Evolutionary conservation across 2,888 invertebrate species (phyloP).

Genomic region (Drosophila flavopinicola): DNA sequence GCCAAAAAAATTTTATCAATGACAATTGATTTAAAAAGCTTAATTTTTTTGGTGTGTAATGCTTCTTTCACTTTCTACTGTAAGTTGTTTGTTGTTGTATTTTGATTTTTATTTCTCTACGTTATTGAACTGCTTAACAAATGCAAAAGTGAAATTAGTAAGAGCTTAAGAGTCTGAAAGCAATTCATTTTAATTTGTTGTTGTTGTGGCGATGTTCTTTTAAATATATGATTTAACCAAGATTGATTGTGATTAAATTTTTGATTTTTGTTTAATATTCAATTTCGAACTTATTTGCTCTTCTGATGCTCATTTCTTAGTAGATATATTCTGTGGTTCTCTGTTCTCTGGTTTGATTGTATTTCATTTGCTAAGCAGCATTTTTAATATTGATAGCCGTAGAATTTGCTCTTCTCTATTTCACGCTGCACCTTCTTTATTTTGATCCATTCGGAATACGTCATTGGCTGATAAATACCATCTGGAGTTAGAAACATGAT

Average conservation of each 20-base stretch:
- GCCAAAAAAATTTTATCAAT: conserved; percentile 36
- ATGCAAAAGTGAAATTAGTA: conserved; percentile 46
- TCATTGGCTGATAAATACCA: conserved; percentile 9
- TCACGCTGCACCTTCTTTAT: not conserved
- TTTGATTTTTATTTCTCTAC: not conserved
- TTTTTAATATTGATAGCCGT: not conserved
- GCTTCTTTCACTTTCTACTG: conserved; percentile 29
- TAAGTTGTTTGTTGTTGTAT: conserved; percentile 3
- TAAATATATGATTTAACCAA: too few species aligned
- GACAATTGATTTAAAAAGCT: conserved; percentile 20
- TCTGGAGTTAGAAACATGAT: conserved; percentile 10
- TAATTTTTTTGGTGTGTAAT: conserved; percentile 10
- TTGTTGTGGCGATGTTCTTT: too few species aligned
- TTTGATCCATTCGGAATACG: conserved; percentile 6
- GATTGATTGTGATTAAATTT: too few species aligned
- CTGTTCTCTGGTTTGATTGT: not conserved
- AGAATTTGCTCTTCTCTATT: too few species aligned
- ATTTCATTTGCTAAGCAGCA: not conserved
- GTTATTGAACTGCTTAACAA: not conserved
- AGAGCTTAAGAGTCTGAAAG: too few species aligned
- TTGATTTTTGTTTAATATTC: too few species aligned
- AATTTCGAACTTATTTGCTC: too few species aligned
- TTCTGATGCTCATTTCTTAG: too few species aligned
- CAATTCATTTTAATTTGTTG: too few species aligned
- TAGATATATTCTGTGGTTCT: too few species aligned